These are phyloP conservation scores for Motacilla tschutschensis DNA, from an alignment of 2,113 vertebrate genomes.

Conservation along the genomic window DNA sequence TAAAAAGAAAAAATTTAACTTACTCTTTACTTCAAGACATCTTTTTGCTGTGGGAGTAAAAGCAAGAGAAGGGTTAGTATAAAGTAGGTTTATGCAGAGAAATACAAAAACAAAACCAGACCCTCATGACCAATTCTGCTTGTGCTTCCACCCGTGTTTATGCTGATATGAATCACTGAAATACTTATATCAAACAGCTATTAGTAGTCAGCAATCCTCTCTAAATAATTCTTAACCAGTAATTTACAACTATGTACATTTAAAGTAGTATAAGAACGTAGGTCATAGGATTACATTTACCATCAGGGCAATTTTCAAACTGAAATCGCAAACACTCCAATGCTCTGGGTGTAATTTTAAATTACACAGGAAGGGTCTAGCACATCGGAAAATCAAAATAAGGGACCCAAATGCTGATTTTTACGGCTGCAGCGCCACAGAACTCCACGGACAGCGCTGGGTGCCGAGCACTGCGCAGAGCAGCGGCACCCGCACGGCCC, in stretches of 20 bases:
- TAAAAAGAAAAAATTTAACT: rapidly evolving
- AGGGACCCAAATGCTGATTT: rapidly evolving
- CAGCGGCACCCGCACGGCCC: rapidly evolving
- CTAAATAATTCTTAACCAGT: rapidly evolving
- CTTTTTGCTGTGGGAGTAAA: not conserved
- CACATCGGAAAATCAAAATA: rapidly evolving
- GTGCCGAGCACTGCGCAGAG: rapidly evolving
- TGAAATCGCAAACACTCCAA: rapidly evolving
- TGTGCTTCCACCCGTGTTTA: not conserved
- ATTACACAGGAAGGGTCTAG: rapidly evolving
- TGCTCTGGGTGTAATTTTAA: rapidly evolving
- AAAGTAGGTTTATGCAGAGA: rapidly evolving
- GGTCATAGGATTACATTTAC: rapidly evolving
- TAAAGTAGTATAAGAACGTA: rapidly evolving
- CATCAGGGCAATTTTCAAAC: rapidly evolving
- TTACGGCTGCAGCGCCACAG: rapidly evolving
- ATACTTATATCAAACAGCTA: rapidly evolving
- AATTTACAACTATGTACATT: rapidly evolving
- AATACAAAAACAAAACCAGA: not conserved
- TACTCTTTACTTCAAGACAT: not conserved
- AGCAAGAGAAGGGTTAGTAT: not conserved
- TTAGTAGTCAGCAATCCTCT: rapidly evolving
- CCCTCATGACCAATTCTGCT: not conserved
- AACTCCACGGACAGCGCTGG: rapidly evolving
- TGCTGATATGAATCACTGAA: rapidly evolving